Percentiles rank a stretch among this genome's conserved stretches.
Conservation (phyloP, 2,888 invertebrate genomes). For the Plebejus melissa region DNA sequence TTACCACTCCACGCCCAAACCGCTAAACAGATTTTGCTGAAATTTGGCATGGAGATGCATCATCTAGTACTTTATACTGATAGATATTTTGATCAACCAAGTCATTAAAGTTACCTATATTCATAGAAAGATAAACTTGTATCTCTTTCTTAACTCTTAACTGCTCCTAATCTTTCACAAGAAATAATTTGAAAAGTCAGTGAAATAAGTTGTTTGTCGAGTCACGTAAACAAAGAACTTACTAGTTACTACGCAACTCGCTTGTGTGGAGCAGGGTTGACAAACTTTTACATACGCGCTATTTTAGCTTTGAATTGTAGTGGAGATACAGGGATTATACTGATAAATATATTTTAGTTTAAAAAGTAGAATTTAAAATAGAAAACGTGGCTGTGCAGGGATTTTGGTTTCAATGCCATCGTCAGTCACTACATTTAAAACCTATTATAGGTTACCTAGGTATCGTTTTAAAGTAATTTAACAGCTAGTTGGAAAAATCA, state of each 20-base stretch:
- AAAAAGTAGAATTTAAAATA: neutral
- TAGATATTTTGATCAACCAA: too few species aligned
- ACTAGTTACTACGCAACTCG: constrained; percentile 19
- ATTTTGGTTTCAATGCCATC: too few species aligned
- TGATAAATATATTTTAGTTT: neutral
- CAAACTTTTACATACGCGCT: constrained; percentile 11
- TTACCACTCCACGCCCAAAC: too few species aligned
- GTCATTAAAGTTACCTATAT: neutral
- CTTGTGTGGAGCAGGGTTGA: constrained; percentile 11
- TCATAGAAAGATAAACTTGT: neutral
- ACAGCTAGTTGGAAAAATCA: too few species aligned
- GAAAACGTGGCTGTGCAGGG: too few species aligned
- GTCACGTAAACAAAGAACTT: constrained; percentile 24
- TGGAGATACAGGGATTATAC: neutral
- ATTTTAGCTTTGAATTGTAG: constrained; percentile 7
- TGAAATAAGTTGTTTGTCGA: constrained; percentile 7
- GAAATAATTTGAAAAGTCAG: neutral
- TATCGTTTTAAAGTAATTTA: too few species aligned
- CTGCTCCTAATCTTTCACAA: neutral
- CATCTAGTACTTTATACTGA: too few species aligned
- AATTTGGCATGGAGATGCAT: too few species aligned
- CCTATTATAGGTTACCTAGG: too few species aligned
- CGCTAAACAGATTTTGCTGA: too few species aligned
- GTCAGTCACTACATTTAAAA: too few species aligned
- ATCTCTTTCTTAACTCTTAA: neutral